Evolutionary conservation across 1,140 invertebrate species (phyloP), one percentile per base, ranked within the genome.

Genomic region (Potamilus streckersoni): DNA sequence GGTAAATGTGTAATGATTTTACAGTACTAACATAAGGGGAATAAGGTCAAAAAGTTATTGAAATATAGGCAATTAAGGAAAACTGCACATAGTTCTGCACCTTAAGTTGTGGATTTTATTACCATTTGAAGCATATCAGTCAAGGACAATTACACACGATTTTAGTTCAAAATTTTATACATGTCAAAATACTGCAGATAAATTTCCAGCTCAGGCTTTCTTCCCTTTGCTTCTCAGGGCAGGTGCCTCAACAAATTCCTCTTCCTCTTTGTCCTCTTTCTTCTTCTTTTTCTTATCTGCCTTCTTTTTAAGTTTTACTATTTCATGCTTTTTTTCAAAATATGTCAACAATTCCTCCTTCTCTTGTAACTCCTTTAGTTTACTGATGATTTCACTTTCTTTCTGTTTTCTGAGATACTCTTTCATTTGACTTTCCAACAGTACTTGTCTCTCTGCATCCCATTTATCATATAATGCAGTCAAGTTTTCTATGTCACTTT

Each of bases 331-430:
- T 55, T 68, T 56, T 16, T 71, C 69, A 67, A 76, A 71, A 60
- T 76, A 76, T 16, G 61, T 59, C 49, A 76, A 55, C 57, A 76
- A 31, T 55, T 76, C 69, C 61, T 76, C 69, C 12, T 65, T 65
- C 57, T 76, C 74, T 56, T 76, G 69, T 14, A 76, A 58, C 11
- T 49, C 65, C 15, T n/a, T 20, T 12, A 76, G 64, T 56, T 71
- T 71, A 13, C 59, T 27, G 17, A 71, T 69, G 19, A 76, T 71
- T 13, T 58, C 56, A 27, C 11, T 64, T 38, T 58, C 56, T 15
- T 57, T 55, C 38, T 67, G 15, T 23, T 58, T 17, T 20, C n/a
- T 72, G n/a, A 4, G 20, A 14, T 66, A 27, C 62, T 55, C 63
- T 17, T 20, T 20, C 14, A 70, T 16, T 55, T 76, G 65, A 19